Evolutionary conservation across 2,797 vertebrate genomes (phyloP), one percentile per base, ranked within the genome.

Genomic region (Periparus ater): DNA sequence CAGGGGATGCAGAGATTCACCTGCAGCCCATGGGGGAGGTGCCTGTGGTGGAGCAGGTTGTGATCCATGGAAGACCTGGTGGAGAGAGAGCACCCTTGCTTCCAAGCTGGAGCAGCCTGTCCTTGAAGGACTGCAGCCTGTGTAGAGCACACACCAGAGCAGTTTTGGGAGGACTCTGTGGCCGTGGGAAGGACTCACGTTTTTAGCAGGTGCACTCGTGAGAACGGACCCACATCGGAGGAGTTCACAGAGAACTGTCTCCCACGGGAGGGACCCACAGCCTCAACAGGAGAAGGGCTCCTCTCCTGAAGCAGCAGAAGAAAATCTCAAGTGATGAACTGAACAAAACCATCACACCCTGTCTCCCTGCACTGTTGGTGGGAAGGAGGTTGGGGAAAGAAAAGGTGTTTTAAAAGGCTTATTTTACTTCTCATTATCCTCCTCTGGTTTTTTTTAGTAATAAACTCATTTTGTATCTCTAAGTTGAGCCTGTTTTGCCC

Each of bases 191-290:
- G 34, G 17, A 12, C 17, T 34, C 34, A 38, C 3, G 3, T 7
- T 7, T 36, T n/a, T 34, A 50, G 34, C 26, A 68, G 47, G 4
- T 19, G 23, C 5, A 26, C 13, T 54, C 3, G 2, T 54, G 60
- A 32, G 22, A 23, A 7, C 4, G 17, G 17, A 17, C 6, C 40
- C 13, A 26, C 0, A 1, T 5, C 2, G 2, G 20, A 29, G 61
- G 20, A 36, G 32, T 17, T 45, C 26, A 13, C 1, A 2, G 50
- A 36, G 61, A 45, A 13, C 26, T 45, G 7, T 54, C 17, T 66
- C 27, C 27, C 0, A 0, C 32, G 42, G 27, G 51, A 55, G n/a
- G 27, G 61, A 47, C 61, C 16, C 61, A 38, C 0, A 0, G 51
- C 13, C 26, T 20, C 48, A 54, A 40, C 13, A 66, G 27, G 17